Percentiles rank a stretch among this genome's conserved stretches.
Evolutionary conservation across 2,888 invertebrate genomes (phyloP).

Genomic region (Stegophylla sp.): DNA sequence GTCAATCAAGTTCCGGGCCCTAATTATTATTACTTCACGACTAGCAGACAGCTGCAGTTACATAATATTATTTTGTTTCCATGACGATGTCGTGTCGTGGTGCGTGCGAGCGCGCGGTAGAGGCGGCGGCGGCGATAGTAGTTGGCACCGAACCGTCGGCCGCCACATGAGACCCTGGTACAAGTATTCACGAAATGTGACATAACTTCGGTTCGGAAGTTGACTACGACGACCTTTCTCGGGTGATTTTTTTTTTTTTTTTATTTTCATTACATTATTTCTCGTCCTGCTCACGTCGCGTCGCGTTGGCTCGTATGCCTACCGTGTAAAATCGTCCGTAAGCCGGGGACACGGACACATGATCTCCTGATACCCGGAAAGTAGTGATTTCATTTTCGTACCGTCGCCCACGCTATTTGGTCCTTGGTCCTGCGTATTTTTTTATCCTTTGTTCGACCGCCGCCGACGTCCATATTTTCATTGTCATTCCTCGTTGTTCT

Average conservation of each 20-base stretch:
- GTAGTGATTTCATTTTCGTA: slow-evolving; percentile 41
- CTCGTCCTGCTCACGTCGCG: not conserved
- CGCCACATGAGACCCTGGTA: slow-evolving; percentile 20
- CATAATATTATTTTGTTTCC: too few relatives aligned
- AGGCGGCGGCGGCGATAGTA: not conserved
- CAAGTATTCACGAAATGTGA: slow-evolving; percentile 40
- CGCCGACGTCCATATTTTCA: not conserved
- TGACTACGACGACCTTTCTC: too few relatives aligned
- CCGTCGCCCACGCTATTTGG: slow-evolving; percentile 31
- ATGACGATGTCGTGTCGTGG: too few relatives aligned
- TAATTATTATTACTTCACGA: too few relatives aligned
- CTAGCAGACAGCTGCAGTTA: too few relatives aligned
- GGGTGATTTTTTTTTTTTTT: too few relatives aligned
- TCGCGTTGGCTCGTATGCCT: not conserved
- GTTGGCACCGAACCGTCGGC: slow-evolving; percentile 63
- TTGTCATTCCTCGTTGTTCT: not conserved
- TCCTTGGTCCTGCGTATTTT: not conserved
- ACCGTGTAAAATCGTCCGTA: too few relatives aligned
- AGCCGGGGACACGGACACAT: not conserved
- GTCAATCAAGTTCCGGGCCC: too few relatives aligned
- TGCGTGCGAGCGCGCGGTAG: not conserved
- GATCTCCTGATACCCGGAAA: slow-evolving; percentile 40
- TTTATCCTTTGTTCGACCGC: too few relatives aligned
- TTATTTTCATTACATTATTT: not conserved
- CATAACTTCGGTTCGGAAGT: slow-evolving; percentile 19